These are phyloP conservation scores for Pardosa pseudoannulata DNA, from an alignment of 2,888 invertebrate species.

Conservation along the genomic window DNA sequence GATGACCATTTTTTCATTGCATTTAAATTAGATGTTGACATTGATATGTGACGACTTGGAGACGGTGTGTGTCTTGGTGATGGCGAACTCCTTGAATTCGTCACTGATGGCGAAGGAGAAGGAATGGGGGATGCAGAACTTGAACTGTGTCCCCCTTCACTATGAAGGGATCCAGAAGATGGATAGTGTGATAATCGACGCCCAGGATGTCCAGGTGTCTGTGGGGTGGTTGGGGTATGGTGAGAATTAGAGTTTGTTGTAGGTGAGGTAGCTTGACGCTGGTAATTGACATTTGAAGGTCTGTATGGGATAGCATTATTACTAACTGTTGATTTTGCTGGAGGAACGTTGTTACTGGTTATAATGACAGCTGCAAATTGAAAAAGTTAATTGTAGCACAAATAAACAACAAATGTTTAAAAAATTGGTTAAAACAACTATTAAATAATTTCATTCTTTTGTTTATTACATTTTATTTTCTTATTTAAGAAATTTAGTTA, in stretches of 20 bases:
- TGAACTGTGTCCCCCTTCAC: slow-evolving; percentile 86
- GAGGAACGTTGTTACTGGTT: slow-evolving; percentile 64
- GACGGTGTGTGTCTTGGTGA: slow-evolving; percentile 75
- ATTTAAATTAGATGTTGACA: slow-evolving; percentile 73
- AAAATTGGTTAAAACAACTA: too few relatives aligned
- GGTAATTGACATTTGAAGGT: slow-evolving; percentile 61
- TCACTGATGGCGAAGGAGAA: slow-evolving; percentile 79
- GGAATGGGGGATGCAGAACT: slow-evolving; percentile 90
- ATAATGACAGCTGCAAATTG: slow-evolving; percentile 58
- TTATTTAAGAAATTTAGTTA: too few relatives aligned
- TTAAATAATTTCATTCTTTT: too few relatives aligned
- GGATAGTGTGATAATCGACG: slow-evolving; percentile 83
- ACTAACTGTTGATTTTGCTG: slow-evolving; percentile 39
- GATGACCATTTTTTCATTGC: slow-evolving; percentile 74
- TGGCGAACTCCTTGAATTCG: slow-evolving; percentile 63
- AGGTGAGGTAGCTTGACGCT: slow-evolving; percentile 58
- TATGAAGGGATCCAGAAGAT: slow-evolving; percentile 88
- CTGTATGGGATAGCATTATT: slow-evolving; percentile 51
- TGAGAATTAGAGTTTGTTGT: slow-evolving; percentile 59
- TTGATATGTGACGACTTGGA: slow-evolving; percentile 75
- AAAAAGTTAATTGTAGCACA: not conserved
- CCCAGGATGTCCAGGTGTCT: slow-evolving; percentile 37
- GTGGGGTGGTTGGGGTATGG: slow-evolving; percentile 40
- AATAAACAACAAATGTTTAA: too few relatives aligned
- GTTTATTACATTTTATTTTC: too few relatives aligned